Conservation (phyloP, 92 coral and sea anemone species). For the Ricordea florida region DNA sequence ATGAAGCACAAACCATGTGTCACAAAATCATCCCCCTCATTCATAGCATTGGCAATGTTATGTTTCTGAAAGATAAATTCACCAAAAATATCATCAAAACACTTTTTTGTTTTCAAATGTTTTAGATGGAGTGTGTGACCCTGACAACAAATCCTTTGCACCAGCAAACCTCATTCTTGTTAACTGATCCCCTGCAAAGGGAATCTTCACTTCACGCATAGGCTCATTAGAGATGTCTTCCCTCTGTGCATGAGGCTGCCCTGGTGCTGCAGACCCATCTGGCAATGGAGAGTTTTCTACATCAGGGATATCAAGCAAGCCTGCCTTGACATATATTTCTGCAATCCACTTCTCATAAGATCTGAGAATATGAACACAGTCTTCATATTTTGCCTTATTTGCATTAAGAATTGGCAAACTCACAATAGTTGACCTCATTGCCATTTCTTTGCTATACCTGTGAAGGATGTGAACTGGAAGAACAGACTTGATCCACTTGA, state of each 20-base stretch:
- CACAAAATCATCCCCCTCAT: conserved; percentile 40
- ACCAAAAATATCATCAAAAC: conserved; percentile 2
- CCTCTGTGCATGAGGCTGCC: conserved; percentile 40
- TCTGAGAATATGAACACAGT: too few relatives aligned
- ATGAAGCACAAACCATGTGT: conserved; percentile 29
- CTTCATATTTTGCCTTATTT: too few relatives aligned
- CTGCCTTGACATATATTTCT: too few relatives aligned
- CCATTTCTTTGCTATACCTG: too few relatives aligned
- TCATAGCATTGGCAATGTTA: background rate
- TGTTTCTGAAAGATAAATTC: background rate
- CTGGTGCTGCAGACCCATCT: too few relatives aligned
- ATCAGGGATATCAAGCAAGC: conserved; percentile 29
- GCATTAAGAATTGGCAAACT: too few relatives aligned
- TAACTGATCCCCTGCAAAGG: conserved; percentile 27
- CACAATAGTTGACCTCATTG: too few relatives aligned
- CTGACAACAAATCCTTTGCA: too few relatives aligned
- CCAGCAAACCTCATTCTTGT: conserved; percentile 54
- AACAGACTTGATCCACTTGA: too few relatives aligned
- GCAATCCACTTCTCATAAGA: too few relatives aligned
- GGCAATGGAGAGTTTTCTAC: too few relatives aligned
- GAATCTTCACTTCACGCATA: conserved; percentile 14
- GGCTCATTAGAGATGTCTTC: conserved; percentile 15
- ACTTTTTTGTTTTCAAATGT: background rate
- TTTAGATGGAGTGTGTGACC: background rate
- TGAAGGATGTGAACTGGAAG: too few relatives aligned